Conservation (phyloP, 2,888 invertebrate genomes). For the Phania funesta region DNA sequence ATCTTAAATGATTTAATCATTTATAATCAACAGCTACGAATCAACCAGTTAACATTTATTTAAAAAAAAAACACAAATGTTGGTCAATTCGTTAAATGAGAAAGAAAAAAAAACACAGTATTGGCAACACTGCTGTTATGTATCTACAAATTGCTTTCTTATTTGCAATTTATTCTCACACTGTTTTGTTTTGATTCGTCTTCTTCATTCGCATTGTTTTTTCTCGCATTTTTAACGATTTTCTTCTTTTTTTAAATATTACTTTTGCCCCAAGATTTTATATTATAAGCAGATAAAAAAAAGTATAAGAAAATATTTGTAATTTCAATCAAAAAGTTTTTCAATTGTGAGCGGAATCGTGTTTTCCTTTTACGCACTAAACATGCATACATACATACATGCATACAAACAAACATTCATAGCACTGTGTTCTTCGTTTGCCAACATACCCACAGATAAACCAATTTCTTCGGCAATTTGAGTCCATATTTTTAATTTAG, state of each 20-base stretch:
- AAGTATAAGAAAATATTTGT: slow-evolving; percentile 3
- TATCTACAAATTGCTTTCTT: slow-evolving; percentile 36
- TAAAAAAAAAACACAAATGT: too few relatives aligned
- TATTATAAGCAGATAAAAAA: slow-evolving; percentile 15
- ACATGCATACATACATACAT: background rate
- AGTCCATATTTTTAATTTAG: slow-evolving; percentile 78
- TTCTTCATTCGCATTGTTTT: slow-evolving; percentile 13
- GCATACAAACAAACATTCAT: background rate
- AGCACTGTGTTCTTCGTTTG: background rate
- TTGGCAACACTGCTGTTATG: slow-evolving; percentile 16
- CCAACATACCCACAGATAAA: slow-evolving; percentile 78
- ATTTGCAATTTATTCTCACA: slow-evolving; percentile 10
- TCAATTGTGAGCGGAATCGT: background rate
- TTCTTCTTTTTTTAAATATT: slow-evolving; percentile 32
- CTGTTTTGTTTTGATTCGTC: slow-evolving; percentile 39
- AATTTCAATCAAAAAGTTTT: slow-evolving; percentile 7
- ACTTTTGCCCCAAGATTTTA: slow-evolving; percentile 32
- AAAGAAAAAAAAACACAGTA: background rate
- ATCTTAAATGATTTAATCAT: too few relatives aligned
- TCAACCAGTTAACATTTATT: too few relatives aligned
- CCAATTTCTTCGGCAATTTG: slow-evolving; percentile 79
- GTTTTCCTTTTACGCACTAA: slow-evolving; percentile 25
- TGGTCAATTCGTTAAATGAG: background rate
- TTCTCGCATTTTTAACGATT: slow-evolving; percentile 38
- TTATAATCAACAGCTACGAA: too few relatives aligned